A percentile compares a stretch with the other conserved stretches of the same genome.
These are phyloP conservation scores for Noctua janthina DNA, from an alignment of 2,888 invertebrate genomes.

Conservation along the genomic window DNA sequence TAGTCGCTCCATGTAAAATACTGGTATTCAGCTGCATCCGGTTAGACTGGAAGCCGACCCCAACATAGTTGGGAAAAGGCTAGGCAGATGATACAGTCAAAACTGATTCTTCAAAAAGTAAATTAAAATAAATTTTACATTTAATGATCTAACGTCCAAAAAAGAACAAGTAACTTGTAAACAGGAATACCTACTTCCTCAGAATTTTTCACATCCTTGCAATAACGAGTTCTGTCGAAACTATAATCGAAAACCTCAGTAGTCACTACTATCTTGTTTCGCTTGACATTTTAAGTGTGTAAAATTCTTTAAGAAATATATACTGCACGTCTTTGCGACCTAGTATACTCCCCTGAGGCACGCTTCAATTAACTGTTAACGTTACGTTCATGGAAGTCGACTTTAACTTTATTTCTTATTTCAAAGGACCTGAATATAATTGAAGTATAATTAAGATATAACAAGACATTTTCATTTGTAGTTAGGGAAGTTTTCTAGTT, in stretches of 20 bases:
- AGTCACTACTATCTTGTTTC: slow-evolving; percentile 23
- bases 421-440: slow-evolving; percentile 42
- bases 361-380: slow-evolving; percentile 44
- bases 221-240: slow-evolving; percentile 56
- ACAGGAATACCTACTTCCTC: background rate
- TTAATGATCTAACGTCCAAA: background rate
- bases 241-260: slow-evolving; percentile 41
- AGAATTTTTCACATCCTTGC: slow-evolving; percentile 25
- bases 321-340: slow-evolving; percentile 9
- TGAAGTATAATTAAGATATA: slow-evolving; percentile 51
- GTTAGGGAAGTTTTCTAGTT: slow-evolving; percentile 31
- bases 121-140: background rate
- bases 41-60: no score
- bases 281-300: slow-evolving; percentile 44
- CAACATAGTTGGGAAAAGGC: no score
- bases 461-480: slow-evolving; percentile 47
- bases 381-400: slow-evolving; percentile 43
- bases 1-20: no score
- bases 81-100: no score
- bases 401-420: slow-evolving; percentile 43
- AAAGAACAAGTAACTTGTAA: slow-evolving; percentile 1
- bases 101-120: background rate
- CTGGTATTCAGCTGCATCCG: no score
- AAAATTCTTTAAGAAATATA: slow-evolving; percentile 30
- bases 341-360: slow-evolving; percentile 33